phyloP scores from a whole-genome alignment of 2,888 invertebrate genomes.

The Erebia epiphron region DNA sequence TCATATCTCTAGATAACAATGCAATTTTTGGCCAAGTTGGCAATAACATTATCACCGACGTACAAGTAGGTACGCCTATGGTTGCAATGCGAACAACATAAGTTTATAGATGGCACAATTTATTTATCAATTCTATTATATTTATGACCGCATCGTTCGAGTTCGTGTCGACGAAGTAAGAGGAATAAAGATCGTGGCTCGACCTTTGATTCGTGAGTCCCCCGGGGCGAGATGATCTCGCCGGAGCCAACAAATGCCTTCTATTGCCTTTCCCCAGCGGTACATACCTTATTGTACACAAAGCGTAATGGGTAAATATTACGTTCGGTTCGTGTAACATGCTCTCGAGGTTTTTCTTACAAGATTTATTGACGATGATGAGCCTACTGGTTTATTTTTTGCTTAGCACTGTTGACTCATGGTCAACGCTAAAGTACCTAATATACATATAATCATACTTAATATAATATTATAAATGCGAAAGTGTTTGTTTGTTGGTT shows the following conservation, averaged over 20 bases:
- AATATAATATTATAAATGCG: no score
- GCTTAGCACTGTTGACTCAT: background rate
- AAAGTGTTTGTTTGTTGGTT: no score
- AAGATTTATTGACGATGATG: slow-evolving; percentile 6
- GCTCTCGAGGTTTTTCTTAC: slow-evolving; percentile 14
- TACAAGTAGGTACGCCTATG: background rate
- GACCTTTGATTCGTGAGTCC: slow-evolving; percentile 58
- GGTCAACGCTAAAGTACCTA: background rate
- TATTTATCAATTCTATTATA: slow-evolving; percentile 35
- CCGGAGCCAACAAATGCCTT: slow-evolving; percentile 49
- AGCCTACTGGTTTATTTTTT: slow-evolving; percentile 1
- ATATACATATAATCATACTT: no score
- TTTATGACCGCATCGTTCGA: slow-evolving; percentile 33
- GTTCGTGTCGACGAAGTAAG: slow-evolving; percentile 37
- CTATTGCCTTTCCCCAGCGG: slow-evolving; percentile 31
- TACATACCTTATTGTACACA: slow-evolving; percentile 23
- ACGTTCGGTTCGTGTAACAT: slow-evolving; percentile 11
- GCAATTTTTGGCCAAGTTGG: background rate
- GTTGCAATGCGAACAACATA: slow-evolving; percentile 1
- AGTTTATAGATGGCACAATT: slow-evolving; percentile 15
- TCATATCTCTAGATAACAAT: background rate
- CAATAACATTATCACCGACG: background rate
- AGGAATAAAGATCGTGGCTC: slow-evolving; percentile 48
- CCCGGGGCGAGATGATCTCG: slow-evolving; percentile 57
- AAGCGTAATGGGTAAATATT: slow-evolving; percentile 23